Evolutionary conservation across 2,888 invertebrate genomes (phyloP).

Genomic region (Xanthorhoe spadicearia): DNA sequence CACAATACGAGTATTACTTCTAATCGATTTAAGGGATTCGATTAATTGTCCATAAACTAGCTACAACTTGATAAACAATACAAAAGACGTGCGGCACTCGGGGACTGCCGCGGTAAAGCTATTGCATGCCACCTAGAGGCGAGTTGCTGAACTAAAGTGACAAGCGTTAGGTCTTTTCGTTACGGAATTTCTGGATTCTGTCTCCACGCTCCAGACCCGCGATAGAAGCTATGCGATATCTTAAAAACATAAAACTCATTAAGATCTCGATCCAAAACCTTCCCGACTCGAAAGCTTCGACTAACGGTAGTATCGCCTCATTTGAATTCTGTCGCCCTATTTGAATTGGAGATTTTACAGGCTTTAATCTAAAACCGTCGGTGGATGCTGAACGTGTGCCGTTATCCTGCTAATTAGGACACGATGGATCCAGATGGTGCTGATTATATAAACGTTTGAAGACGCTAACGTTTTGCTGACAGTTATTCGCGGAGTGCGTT

Average conservation of each 20-base stretch:
- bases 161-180: too few relatives aligned
- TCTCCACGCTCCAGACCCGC: too few relatives aligned
- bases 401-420: conserved; percentile 73
- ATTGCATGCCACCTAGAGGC: too few relatives aligned
- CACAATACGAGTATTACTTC: too few relatives aligned
- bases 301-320: conserved; percentile 59
- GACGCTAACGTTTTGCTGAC: background rate
- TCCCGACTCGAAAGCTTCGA: background rate
- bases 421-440: conserved; percentile 51
- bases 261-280: background rate
- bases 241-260: background rate
- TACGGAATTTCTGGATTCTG: too few relatives aligned
- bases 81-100: too few relatives aligned
- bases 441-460: conserved; percentile 18
- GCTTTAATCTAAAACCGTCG: conserved; percentile 77
- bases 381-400: conserved; percentile 62
- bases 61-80: too few relatives aligned
- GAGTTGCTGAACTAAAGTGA: too few relatives aligned
- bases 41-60: too few relatives aligned
- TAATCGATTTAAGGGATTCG: too few relatives aligned
- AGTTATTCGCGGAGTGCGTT: background rate
- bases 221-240: too few relatives aligned
- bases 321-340: conserved; percentile 73
- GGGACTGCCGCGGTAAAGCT: too few relatives aligned
- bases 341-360: conserved; percentile 81